Conservation (phyloP, 2,113 vertebrate genomes). For the Macroglossus sobrinus region DNA sequence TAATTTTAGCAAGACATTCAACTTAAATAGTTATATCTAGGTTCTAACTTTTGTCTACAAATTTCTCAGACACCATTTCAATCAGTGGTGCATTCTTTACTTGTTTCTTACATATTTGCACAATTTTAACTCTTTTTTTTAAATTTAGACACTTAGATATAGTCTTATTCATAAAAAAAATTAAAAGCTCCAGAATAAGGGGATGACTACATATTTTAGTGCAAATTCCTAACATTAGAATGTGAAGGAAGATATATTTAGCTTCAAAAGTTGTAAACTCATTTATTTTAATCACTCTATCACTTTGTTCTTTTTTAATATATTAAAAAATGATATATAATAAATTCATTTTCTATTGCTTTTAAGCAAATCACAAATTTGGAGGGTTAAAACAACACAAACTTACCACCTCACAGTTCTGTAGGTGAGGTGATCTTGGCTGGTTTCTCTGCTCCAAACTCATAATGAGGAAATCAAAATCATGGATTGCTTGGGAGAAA, state of each 20-base stretch:
- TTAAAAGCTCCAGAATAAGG: background rate
- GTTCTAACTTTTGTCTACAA: background rate
- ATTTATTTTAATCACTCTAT: background rate
- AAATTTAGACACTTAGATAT: slow-evolving; percentile 4
- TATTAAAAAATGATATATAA: background rate
- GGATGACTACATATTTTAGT: background rate
- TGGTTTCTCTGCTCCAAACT: background rate
- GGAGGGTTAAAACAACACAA: background rate
- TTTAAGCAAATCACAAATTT: background rate
- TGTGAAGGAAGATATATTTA: background rate
- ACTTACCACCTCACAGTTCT: background rate
- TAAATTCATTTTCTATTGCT: background rate
- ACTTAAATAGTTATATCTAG: background rate
- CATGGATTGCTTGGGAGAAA: background rate
- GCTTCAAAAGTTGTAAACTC: background rate
- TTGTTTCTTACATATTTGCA: background rate
- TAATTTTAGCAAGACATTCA: background rate
- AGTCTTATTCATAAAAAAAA: background rate
- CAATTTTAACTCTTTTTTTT: background rate
- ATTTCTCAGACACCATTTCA: background rate
- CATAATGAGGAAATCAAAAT: background rate
- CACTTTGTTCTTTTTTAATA: background rate
- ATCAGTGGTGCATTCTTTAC: background rate
- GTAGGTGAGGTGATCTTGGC: background rate
- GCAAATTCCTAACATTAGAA: background rate